Conservation (phyloP, 2,797 vertebrate species). For the Tarsius wallacei region DNA sequence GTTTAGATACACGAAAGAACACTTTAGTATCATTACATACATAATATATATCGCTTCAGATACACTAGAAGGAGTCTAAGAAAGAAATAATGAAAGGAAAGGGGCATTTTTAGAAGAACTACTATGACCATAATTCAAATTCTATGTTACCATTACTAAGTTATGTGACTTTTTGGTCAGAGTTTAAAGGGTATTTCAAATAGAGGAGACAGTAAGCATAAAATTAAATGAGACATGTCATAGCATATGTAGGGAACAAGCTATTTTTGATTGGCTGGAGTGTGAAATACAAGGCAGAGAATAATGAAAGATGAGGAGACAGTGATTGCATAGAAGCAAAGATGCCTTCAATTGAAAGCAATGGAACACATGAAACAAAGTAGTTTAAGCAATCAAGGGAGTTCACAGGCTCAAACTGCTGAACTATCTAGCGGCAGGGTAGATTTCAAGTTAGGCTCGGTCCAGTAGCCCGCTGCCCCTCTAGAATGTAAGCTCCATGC, state of each 20-base stretch:
- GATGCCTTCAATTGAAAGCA: neutral
- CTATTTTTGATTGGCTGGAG: neutral
- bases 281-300: slow-evolving; percentile 36
- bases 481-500: neutral
- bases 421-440: neutral
- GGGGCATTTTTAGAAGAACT: neutral
- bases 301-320: neutral
- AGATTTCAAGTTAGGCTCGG: neutral
- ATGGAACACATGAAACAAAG: neutral
- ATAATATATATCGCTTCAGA: neutral
- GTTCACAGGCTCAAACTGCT: neutral
- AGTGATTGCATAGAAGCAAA: neutral
- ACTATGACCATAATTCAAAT: slow-evolving; percentile 30
- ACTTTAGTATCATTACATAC: neutral
- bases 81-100: neutral
- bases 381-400: neutral
- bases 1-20: neutral
- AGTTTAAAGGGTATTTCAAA: neutral
- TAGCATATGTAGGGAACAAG: neutral
- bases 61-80: neutral
- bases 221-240: slow-evolving; percentile 32
- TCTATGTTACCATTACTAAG: neutral
- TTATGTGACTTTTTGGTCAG: neutral
- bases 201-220: neutral
- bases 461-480: neutral